Evolutionary conservation across 2,797 vertebrate species (phyloP).

Genomic region (Leptoclinus maculatus): DNA sequence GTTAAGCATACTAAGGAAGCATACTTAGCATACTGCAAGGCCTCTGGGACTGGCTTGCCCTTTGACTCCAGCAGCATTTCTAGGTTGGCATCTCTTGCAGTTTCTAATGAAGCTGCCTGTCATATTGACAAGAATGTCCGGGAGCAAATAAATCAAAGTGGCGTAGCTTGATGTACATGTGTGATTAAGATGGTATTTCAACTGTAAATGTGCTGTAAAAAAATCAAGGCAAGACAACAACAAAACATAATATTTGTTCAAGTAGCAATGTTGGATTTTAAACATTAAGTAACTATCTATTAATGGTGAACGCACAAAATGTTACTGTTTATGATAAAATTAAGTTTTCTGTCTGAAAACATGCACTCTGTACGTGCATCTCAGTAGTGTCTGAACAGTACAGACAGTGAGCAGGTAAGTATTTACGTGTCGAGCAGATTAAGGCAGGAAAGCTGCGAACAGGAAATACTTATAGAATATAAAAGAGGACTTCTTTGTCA

Average conservation of each 20-base stretch:
- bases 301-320: background rate
- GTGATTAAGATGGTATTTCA: background rate
- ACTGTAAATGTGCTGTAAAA: background rate
- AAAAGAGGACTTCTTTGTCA: background rate
- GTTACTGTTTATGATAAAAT: background rate
- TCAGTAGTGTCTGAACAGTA: background rate
- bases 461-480: background rate
- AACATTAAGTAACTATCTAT: background rate
- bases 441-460: background rate
- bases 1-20: no score
- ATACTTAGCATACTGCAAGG: no score
- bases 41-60: no score
- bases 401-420: background rate
- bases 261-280: background rate
- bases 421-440: background rate
- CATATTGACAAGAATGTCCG: background rate
- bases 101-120: constrained; percentile 6
- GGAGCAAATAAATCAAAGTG: background rate
- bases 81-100: no score
- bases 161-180: background rate
- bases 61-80: no score
- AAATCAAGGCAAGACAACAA: background rate
- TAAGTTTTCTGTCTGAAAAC: background rate
- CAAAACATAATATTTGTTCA: background rate
- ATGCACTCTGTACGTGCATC: background rate